These are phyloP conservation scores for Timandra comae DNA, from an alignment of 2,888 invertebrate species.

Conservation along the genomic window DNA sequence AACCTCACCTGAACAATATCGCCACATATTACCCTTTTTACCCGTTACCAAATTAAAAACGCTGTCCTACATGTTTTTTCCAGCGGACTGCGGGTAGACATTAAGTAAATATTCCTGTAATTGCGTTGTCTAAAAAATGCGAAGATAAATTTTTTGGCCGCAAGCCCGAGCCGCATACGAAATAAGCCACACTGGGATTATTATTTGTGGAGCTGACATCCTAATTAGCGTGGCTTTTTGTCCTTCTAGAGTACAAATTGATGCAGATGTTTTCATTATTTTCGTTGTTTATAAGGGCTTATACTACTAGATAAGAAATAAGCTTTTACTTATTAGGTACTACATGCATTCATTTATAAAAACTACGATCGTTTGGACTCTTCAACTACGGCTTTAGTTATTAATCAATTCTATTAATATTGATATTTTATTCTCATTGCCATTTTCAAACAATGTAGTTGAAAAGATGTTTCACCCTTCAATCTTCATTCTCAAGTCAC, in stretches of 20 bases:
- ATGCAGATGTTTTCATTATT: too few species aligned
- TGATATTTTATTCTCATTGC: too few species aligned
- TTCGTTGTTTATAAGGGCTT: too few species aligned
- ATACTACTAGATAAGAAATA: too few species aligned
- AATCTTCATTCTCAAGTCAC: slow-evolving; percentile 33
- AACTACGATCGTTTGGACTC: too few species aligned
- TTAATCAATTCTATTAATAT: too few species aligned
- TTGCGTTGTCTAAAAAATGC: slow-evolving; percentile 63
- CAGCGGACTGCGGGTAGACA: slow-evolving; percentile 34
- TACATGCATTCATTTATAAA: too few species aligned
- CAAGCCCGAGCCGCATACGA: slow-evolving; percentile 56
- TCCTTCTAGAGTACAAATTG: slow-evolving; percentile 28
- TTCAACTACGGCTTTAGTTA: too few species aligned
- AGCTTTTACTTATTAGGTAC: too few species aligned
- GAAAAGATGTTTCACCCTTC: too few species aligned
- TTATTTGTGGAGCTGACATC: slow-evolving; percentile 69
- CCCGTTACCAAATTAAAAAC: slow-evolving; percentile 38
- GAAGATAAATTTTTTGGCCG: slow-evolving; percentile 58
- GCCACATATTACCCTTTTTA: slow-evolving; percentile 17
- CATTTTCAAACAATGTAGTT: too few species aligned
- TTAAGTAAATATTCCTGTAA: slow-evolving; percentile 68
- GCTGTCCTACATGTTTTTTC: slow-evolving; percentile 41
- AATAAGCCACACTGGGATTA: slow-evolving; percentile 62
- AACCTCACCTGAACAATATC: slow-evolving; percentile 21
- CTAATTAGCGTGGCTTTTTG: slow-evolving; percentile 66